Conservation (phyloP, 2,113 vertebrate genomes). For the human region DNA sequence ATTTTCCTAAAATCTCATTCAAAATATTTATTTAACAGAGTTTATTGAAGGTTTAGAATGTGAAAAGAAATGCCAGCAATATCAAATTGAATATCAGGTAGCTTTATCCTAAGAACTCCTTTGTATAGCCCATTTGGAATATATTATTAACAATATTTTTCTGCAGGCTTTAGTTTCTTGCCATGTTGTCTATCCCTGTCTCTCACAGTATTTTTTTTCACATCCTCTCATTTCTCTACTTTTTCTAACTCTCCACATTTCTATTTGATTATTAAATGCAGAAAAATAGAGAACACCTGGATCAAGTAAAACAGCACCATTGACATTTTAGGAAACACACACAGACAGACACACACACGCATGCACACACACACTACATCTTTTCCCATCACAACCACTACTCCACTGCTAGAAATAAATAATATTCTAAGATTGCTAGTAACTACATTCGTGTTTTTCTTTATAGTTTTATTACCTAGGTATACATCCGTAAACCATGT, state of each 20-base stretch:
- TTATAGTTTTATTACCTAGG: neutral
- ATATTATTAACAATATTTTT: neutral
- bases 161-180: neutral
- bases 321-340: neutral
- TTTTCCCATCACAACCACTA: neutral
- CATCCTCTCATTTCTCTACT: neutral
- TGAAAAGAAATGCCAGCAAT: neutral
- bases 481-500: neutral
- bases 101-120: neutral
- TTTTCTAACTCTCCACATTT: neutral
- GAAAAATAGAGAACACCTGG: neutral
- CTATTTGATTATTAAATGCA: neutral
- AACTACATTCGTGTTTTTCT: neutral
- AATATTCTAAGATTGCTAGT: neutral
- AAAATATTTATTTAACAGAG: constrained; percentile 5
- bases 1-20: neutral
- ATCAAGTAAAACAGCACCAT: neutral
- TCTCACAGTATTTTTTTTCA: neutral
- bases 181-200: neutral
- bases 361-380: neutral
- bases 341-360: neutral
- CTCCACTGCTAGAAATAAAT: neutral
- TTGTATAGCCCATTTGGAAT: neutral
- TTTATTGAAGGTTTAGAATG: neutral
- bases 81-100: neutral